phyloP scores from a whole-genome alignment of 2,888 invertebrate species.

The Spialia ferax region DNA sequence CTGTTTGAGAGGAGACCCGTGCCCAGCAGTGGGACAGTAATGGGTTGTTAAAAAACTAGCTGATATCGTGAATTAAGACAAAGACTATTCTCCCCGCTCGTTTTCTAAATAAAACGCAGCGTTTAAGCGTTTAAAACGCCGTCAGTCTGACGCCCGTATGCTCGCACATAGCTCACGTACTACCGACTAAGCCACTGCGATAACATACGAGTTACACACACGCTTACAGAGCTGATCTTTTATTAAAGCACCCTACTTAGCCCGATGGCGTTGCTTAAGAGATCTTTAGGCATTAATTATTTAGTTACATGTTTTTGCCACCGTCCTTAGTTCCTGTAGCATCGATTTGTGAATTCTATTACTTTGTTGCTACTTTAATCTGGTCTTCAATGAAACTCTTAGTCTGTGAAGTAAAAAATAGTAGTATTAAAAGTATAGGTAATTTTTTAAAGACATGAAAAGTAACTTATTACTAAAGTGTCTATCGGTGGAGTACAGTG shows the following conservation, averaged over 20 bases:
- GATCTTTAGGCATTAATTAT: constrained; percentile 10
- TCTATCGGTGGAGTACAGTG: no score
- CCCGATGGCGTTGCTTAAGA: constrained; percentile 17
- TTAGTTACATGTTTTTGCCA: not conserved
- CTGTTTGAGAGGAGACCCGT: no score
- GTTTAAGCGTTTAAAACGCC: constrained; percentile 8
- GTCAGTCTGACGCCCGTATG: not conserved
- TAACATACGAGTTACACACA: constrained; percentile 24
- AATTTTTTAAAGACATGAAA: no score
- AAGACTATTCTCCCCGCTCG: no score
- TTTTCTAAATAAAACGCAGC: constrained; percentile 7
- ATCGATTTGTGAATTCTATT: not conserved
- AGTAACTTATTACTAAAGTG: no score
- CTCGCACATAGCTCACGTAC: constrained; percentile 22
- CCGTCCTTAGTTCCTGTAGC: not conserved
- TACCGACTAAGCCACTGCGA: constrained; percentile 25
- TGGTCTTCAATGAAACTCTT: no score
- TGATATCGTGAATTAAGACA: no score
- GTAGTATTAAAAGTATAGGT: no score
- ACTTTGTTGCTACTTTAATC: no score
- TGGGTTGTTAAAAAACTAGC: no score
- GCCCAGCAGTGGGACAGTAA: no score
- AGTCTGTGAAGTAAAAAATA: no score
- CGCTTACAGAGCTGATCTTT: constrained; percentile 17
- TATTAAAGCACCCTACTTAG: constrained; percentile 30